Evolutionary conservation across 1,140 invertebrate genomes (phyloP).

Genomic region (Drosophila repleta): DNA sequence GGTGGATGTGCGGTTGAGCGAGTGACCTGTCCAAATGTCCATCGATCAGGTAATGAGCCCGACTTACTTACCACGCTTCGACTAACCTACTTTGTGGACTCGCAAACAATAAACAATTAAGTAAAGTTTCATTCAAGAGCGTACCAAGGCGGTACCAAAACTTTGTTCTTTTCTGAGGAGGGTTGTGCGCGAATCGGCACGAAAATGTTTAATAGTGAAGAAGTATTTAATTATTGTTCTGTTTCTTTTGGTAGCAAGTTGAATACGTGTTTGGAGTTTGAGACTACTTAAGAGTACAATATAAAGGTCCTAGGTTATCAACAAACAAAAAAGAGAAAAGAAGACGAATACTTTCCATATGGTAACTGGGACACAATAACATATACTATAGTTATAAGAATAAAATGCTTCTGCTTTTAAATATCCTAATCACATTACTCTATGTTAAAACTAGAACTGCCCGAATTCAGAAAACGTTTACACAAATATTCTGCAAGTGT

Average conservation of each 20-base stretch:
- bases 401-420: slow-evolving; percentile 13
- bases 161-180: background rate
- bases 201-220: background rate
- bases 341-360: background rate
- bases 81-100: slow-evolving; percentile 9
- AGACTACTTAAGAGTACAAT: background rate
- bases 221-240: too few relatives aligned
- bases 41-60: slow-evolving; percentile 15
- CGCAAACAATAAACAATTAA: background rate
- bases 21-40: slow-evolving; percentile 30
- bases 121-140: background rate
- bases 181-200: background rate
- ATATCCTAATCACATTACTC: slow-evolving; percentile 28
- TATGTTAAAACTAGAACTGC: slow-evolving; percentile 27
- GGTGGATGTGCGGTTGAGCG: slow-evolving; percentile 15
- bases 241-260: too few relatives aligned
- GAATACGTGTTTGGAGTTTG: too few relatives aligned
- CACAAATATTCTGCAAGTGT: slow-evolving; percentile 16
- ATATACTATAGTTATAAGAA: background rate
- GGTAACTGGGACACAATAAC: background rate
- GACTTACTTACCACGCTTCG: slow-evolving; percentile 35
- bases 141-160: background rate
- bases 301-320: slow-evolving; percentile 1
- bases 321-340: background rate
- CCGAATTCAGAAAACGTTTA: slow-evolving; percentile 12